Evolutionary conservation across 2,888 invertebrate genomes (phyloP), one percentile per base, ranked within the genome.

Genomic region (Spicauda simplicius): DNA sequence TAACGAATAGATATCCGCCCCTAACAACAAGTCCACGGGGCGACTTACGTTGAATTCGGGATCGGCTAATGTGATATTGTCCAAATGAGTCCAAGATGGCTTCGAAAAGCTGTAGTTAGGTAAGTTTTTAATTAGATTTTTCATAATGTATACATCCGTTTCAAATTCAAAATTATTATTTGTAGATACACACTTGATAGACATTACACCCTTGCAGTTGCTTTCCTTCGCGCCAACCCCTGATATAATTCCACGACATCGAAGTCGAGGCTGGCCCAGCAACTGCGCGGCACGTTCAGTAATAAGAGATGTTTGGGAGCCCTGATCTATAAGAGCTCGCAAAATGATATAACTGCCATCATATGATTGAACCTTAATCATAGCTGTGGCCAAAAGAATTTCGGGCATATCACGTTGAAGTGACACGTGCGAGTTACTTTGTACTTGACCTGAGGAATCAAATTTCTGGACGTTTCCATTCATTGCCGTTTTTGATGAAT

Each of bases 91-190:
- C 58, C 58, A 58, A 6, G 33, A 8, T 6, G 58, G 48, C 19
- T 58, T 58, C 2, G 25, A 18, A 45, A 58, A 58, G 5, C 19
- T 48, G 20, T 20, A 41, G n/a, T 45, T 48, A 10, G 59, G 58
- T 45, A 58, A 20, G 18, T 58, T 58, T 20, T 58, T 58, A 10
- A 48, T 58, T 18, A 60, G 48, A 14, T 45, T 68, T 14, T 68
- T 70, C 70, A 71, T 70, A 2, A 71, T 64, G 11, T 66, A 19
- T 14, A 45, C 69, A 0, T 70, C 58, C 1, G 62, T 50, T 14
- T 55, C 52, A 10, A 71, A 63, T 11, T 64, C 20, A 30, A 25
- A 71, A 8, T 67, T 57, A 16, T 19, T 61, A 30, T 45, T 33
- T 1, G 30, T 12, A 7, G 69, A 60, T 16, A 19, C 12, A 37